Evolutionary conservation across 2,888 invertebrate genomes (phyloP), one percentile per base, ranked within the genome.

Genomic region (Sturmia bella): DNA sequence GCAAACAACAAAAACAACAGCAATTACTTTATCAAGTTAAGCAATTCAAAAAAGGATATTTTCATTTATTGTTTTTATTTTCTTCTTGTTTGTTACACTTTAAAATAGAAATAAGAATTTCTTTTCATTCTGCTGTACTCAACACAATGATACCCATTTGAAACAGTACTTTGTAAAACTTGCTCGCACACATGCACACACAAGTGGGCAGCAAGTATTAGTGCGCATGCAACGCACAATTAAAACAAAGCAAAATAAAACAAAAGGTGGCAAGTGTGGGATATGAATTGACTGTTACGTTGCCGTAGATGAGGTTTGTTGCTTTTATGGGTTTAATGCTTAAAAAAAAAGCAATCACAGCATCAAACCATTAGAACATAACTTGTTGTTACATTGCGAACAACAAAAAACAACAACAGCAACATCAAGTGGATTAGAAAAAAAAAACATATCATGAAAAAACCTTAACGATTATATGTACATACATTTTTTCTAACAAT

Each of bases 61-160:
- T 77, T 61, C 32, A 43, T 39, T 72, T 63, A 13, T 39, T 76
- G 21, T 48, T 57, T 6, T 57, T 48, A 3, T 21, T 43, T 41
- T 57, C 15, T 15, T 27, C 1, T 45, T 45, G 13, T 19, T 45
- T 45, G 13, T 19, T 48, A 57, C 32, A 32, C 32, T 32, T 52
- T 27, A 52, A 78, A 57, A n/a, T n/a, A 9, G 48, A 32, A 57
- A 17, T 3, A 64, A 56, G 73, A 74, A 59, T 68, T 66, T 69
- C 63, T 56, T 50, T 81, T 74, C 37, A 73, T 63, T 68, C 57
- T 69, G 61, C 56, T 77, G 63, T 61, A 9, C 7, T 7, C 45
- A 63, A 77, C 56, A 69, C 76, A 81, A 76, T 69, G 50, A 81
- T 57, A 77, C 64, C 72, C 74, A 32, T 5, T 82, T 77, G 64